These are phyloP conservation scores for Montipora cactus DNA, from an alignment of 64 coral and sea anemone species.

Conservation along the genomic window DNA sequence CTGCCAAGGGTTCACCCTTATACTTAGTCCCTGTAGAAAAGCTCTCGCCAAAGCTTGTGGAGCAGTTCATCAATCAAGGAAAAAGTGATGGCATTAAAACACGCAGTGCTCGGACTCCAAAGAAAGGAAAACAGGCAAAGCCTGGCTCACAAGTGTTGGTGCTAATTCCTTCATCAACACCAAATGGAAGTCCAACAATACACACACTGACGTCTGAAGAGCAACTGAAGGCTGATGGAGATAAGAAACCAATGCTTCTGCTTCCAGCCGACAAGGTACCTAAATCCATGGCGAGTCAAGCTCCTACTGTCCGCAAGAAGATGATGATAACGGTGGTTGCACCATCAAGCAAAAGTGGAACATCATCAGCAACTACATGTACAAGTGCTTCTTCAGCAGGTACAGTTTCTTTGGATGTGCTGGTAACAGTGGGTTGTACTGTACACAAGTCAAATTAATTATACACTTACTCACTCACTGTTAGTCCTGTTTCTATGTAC, in stretches of 20 bases:
- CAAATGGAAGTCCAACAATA: constrained; percentile 24
- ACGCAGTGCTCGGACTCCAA: not conserved
- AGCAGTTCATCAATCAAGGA: constrained; percentile 31
- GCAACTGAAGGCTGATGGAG: constrained; percentile 8
- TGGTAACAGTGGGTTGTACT: no score
- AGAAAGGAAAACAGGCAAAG: constrained; percentile 1
- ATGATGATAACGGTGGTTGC: constrained; percentile 35
- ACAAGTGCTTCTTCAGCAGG: constrained; percentile 8
- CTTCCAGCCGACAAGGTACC: constrained; percentile 31
- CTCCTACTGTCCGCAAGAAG: constrained; percentile 10
- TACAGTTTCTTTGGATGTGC: not conserved
- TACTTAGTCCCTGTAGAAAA: constrained; percentile 33
- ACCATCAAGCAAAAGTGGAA: not conserved
- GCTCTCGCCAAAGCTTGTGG: constrained; percentile 25
- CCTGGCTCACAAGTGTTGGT: constrained; percentile 28
- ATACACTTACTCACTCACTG: no score
- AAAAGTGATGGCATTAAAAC: constrained; percentile 30
- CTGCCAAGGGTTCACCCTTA: constrained; percentile 1
- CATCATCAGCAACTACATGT: not conserved
- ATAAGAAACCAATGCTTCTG: constrained; percentile 22
- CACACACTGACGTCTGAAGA: constrained; percentile 16
- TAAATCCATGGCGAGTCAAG: constrained; percentile 7
- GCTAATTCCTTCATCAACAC: not conserved
- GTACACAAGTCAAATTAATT: no score
- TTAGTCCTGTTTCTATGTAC: no score